Base-by-base conservation (phyloP, 1,140 invertebrate species). In the Pseudachorutes palmiensis region DNA sequence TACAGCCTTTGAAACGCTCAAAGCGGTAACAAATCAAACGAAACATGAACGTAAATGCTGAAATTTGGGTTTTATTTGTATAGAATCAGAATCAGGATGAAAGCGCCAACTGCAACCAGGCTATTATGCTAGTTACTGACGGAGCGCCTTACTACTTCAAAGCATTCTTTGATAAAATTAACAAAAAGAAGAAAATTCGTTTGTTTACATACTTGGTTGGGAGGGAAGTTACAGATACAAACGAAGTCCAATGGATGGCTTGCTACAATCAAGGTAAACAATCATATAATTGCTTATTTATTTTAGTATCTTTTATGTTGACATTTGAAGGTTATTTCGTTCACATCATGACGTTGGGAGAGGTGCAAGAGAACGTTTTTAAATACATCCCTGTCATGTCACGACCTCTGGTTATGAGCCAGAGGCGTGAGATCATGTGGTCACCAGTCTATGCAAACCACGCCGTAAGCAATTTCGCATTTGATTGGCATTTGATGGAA, bases 171-270 rank as follows among this genome's bases (percentile, higher is more conserved):
- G 83, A 90, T 74, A 86, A 92, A 68, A 36, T 65, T 1, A 71
- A 74, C 36, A 65, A 59, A 28, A 60, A 57, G 36, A 41, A 74
- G 32, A 62, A 60, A 29, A 91, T 97, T 14, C 83, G 97, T 72
- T 87, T 99, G 67, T 99, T 99, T 80, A 97, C 97, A 30, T 99
- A 97, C 83, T 82, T 98, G 68, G 93, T 99, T 79, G 94, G 95
- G 59, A 85, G 91, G 76, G 94, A 98, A 81, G 91, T 95, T 0
- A 90, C 89, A 0, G 95, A 97, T 75, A 88, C 90, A 1, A 80
- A 86, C 5, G 92, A 97, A 76, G 89, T 97, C 70, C 88, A 91
- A 76, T 96, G 91, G 90, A 98, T 99, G 88, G 95, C 96, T 49
- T 98, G 96, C 79, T 87, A 87, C 2, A 98, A 98, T 81, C 87